Percentiles rank a stretch among this genome's conserved stretches.
Conservation (phyloP, 2,113 vertebrate species). For the Pterophyllum scalare region DNA sequence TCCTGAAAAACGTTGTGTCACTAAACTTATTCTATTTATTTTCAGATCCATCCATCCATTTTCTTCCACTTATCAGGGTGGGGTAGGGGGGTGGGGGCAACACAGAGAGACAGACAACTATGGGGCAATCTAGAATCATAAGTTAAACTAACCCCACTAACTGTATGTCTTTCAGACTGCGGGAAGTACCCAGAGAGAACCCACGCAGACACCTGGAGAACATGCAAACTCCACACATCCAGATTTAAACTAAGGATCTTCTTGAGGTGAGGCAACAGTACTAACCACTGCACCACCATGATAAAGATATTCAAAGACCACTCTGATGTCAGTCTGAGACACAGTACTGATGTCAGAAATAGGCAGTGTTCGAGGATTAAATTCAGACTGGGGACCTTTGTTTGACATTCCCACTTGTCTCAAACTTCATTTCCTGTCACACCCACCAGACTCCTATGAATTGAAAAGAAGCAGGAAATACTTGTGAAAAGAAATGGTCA, state of each 20-base stretch:
- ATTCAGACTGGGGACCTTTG: constrained; percentile 7
- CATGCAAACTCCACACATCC: too few species aligned
- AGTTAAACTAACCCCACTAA: too few species aligned
- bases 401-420: constrained; percentile 2
- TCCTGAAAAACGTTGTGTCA: not conserved
- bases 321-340: not conserved
- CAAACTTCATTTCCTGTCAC: constrained; percentile 33
- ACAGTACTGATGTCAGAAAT: not conserved
- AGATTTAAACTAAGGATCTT: too few species aligned
- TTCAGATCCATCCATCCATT: not conserved
- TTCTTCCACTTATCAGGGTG: too few species aligned
- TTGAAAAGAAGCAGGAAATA: not conserved
- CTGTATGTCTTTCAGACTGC: too few species aligned
- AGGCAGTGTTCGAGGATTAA: not conserved
- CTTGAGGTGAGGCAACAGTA: too few species aligned
- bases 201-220: too few species aligned
- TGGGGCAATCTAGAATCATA: too few species aligned
- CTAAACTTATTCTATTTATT: not conserved
- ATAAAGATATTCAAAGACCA: not conserved
- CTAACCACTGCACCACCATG: too few species aligned
- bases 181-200: too few species aligned
- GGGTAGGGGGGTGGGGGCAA: too few species aligned
- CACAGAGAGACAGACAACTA: too few species aligned
- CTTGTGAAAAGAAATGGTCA: not conserved
- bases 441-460: not conserved